Evolutionary conservation across 1,140 invertebrate genomes (phyloP).

Genomic region (Drosophila malerkotliana): DNA sequence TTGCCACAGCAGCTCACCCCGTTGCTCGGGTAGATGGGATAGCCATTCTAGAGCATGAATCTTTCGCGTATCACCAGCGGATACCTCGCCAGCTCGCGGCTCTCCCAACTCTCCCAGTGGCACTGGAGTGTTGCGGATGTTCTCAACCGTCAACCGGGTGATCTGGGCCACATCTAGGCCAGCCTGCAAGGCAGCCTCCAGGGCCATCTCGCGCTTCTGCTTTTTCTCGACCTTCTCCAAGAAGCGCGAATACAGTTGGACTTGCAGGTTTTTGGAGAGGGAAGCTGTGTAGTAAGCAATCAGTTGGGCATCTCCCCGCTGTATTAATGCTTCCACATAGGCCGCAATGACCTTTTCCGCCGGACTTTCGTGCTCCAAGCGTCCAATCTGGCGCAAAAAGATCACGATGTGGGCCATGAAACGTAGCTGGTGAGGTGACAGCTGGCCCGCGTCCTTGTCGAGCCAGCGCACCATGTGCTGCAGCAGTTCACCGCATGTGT

Average conservation of each 20-base stretch:
- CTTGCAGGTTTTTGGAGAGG: slow-evolving; percentile 89
- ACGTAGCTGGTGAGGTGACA: slow-evolving; percentile 86
- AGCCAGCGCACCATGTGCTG: slow-evolving; percentile 86
- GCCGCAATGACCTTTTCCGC: slow-evolving; percentile 90
- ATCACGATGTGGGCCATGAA: slow-evolving; percentile 94
- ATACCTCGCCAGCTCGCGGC: slow-evolving; percentile 55
- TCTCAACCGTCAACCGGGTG: slow-evolving; percentile 92
- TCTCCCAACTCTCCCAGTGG: slow-evolving; percentile 44
- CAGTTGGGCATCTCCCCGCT: slow-evolving; percentile 89
- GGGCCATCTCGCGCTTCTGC: slow-evolving; percentile 85
- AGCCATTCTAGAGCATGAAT: slow-evolving; percentile 96
- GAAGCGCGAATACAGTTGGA: slow-evolving; percentile 91
- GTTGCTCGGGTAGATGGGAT: slow-evolving; percentile 90
- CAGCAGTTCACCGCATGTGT: slow-evolving; percentile 88
- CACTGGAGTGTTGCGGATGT: slow-evolving; percentile 86
- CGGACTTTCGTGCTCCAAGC: slow-evolving; percentile 86
- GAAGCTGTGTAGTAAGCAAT: slow-evolving; percentile 93
- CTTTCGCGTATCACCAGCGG: slow-evolving; percentile 83
- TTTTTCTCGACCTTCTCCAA: slow-evolving; percentile 87
- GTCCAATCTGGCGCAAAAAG: slow-evolving; percentile 91
- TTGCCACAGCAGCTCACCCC: slow-evolving; percentile 92
- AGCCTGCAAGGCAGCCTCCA: slow-evolving; percentile 88
- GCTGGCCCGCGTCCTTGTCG: slow-evolving; percentile 84
- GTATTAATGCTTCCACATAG: slow-evolving; percentile 89
- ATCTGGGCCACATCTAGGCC: slow-evolving; percentile 93